Evolutionary conservation across 2,113 vertebrate species (phyloP), one percentile per base, ranked within the genome.

Genomic region (Anser cygnoides): DNA sequence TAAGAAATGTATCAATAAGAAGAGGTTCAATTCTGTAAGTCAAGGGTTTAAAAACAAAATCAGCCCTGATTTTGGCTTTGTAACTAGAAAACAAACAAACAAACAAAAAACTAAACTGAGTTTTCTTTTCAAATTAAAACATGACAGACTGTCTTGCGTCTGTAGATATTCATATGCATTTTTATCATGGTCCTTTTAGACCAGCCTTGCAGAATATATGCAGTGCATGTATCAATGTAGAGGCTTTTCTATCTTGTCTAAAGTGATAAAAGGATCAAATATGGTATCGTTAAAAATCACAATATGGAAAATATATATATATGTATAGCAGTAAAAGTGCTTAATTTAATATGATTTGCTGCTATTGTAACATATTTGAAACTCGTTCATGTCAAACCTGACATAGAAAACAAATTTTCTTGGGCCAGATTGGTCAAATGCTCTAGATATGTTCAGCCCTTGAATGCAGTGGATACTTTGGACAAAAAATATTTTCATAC

Each of bases 301-400:
- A 54, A 7, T 26, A 44, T 57, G 63, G 43, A 55, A 22, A 78
- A 61, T 25, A 63, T 58, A 58, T 46, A 44, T 6, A 66, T 46
- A 44, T 6, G 62, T 46, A 41, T 6, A 66, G 41, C 52, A 66
- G 10, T 57, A 13, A 4, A 31, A 28, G 29, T 28, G 3, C 12
- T 88, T 79, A 63, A 70, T 5, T 70, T 22, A 92, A 63, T 68
- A 80, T 62, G 25, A 78, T 63, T 57, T 96, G 15, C 31, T 88
- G 13, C 20, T 92, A 5, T 31, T 82, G 7, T 76, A 82, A 44
- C 9, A 59, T 9, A 67, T 83, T 80, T 58, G 28, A 94, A 91
- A 94, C 9, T 8, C 44, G 8, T 15, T 31, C 52, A 35, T 55
- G 4, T 11, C 46, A 78, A 87, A n/a, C 7, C 63, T 39, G 28